Base-by-base conservation (phyloP, 2,888 invertebrate species). In the Gerris lacustris region DNA sequence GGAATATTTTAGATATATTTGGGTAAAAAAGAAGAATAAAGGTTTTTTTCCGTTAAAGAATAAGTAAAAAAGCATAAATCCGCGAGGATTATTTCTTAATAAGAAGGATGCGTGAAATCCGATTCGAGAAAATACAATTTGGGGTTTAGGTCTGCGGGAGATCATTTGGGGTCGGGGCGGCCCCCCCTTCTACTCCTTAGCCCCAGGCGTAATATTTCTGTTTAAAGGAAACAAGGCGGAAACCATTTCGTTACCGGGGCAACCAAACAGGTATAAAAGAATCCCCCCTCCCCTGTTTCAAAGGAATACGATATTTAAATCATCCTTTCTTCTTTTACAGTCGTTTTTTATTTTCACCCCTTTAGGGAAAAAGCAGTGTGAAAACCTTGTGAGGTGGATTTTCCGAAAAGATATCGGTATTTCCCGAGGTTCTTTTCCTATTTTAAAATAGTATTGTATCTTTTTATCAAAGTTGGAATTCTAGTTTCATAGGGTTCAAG, bases 101-200 rank as follows among this genome's bases (percentile, higher is more conserved):
- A 55, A 55, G 55, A 55, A 55, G 55, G 55, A 55, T 55, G 55
- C 55, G 55, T 55, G 55, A 55, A 55, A 55, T 55, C 55, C 55
- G 55, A 55, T 55, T 55, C 55, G 11, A 55, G 15, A 55, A 55
- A 55, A 55, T 55, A 55, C 55, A 55, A 55, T 55, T 55, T 55
- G 55, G 55, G 55, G 55, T 55, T 55, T 9, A 15, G 55, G 55
- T 55, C 55, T 55, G 55, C 9, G 15, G 15, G 15, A 55, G 55
- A 55, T 55, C 55, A 55, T 55, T 55, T 55, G 55, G 5, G 55
- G 55, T 55, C 55, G 2, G 15, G 55, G 55, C 11, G 55, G 4
- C 55, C 31, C 31, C 31, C 31, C 31, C 31, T n/a, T n/a, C n/a
- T 47, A 47, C 7, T 7, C 6, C 7, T 7, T 7, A 11, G 11